Conservation (phyloP, 2,797 vertebrate species). For the Enteromius argenteus region DNA sequence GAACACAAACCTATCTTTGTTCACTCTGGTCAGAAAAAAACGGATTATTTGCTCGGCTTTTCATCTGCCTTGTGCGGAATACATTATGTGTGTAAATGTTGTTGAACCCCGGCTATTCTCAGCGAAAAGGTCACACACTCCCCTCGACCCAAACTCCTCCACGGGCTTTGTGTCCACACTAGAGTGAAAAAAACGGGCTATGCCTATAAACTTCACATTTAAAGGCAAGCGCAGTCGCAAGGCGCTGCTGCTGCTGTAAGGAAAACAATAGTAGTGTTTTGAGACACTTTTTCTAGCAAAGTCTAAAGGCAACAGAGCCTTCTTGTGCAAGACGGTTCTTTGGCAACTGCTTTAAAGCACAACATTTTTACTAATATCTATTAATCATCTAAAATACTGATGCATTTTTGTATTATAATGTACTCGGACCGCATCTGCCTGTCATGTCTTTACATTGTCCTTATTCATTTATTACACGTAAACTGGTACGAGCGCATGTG, state of each 20-base stretch:
- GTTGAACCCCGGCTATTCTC: conserved; percentile 81
- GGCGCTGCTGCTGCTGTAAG: conserved; percentile 73
- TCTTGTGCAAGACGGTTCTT: conserved; percentile 79
- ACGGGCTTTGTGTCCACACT: conserved; percentile 80
- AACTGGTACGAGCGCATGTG: conserved; percentile 49
- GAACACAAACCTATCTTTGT: conserved; percentile 75
- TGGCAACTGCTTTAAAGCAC: conserved; percentile 75
- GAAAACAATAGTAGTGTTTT: conserved; percentile 83
- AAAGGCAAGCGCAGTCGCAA: conserved; percentile 84
- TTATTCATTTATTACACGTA: conserved; percentile 69
- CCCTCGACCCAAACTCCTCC: conserved; percentile 85
- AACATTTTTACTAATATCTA: conserved; percentile 44
- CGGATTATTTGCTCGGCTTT: conserved; percentile 79
- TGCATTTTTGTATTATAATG: background rate
- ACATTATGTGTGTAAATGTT: conserved; percentile 88
- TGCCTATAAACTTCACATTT: conserved; percentile 87
- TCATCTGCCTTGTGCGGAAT: conserved; percentile 82
- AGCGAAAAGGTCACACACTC: conserved; percentile 86
- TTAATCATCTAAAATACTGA: background rate
- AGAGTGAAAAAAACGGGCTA: conserved; percentile 71
- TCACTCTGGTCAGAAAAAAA: conserved; percentile 66
- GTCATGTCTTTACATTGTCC: conserved; percentile 70
- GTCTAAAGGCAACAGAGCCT: conserved; percentile 81
- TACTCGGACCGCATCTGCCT: conserved; percentile 54
- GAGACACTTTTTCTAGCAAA: conserved; percentile 81